These are phyloP conservation scores for Lycocorax pyrrhopterus DNA, from an alignment of 2,113 vertebrate species.

Conservation along the genomic window DNA sequence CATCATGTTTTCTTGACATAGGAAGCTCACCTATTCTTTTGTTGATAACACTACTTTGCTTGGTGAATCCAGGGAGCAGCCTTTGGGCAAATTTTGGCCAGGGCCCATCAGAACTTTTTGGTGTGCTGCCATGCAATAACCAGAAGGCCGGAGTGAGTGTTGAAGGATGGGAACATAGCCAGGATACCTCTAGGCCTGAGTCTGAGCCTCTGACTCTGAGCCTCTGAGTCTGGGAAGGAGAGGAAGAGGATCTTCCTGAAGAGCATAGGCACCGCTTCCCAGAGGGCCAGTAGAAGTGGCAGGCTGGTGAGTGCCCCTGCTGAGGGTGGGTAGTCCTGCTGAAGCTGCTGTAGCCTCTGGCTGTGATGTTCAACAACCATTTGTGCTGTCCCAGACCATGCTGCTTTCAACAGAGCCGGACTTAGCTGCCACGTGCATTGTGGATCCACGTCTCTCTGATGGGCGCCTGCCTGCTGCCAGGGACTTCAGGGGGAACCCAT, in stretches of 20 bases:
- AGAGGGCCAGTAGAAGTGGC: not conserved
- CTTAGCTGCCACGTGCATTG: not conserved
- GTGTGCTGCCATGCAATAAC: not conserved
- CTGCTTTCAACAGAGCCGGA: not conserved
- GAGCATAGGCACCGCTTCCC: not conserved
- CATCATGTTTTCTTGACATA: accelerated
- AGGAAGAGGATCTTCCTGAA: not conserved
- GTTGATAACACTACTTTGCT: not conserved
- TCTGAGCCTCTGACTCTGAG: not conserved
- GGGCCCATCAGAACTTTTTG: not conserved
- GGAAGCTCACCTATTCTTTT: not conserved
- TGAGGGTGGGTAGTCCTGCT: not conserved
- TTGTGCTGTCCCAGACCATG: not conserved
- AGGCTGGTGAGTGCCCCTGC: not conserved
- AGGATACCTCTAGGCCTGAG: not conserved
- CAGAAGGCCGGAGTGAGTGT: not conserved
- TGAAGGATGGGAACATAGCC: not conserved
- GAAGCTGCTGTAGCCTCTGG: not conserved
- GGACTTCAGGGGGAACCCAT: not conserved
- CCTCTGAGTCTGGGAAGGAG: not conserved
- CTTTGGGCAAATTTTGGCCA: not conserved
- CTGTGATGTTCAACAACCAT: not conserved
- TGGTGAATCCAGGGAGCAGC: not conserved
- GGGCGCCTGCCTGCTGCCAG: not conserved
- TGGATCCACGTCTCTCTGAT: not conserved